Percentiles rank a stretch among this genome's conserved stretches.
Evolutionary conservation across 1,140 invertebrate species (phyloP).

Genomic region (Achroia grisella): DNA sequence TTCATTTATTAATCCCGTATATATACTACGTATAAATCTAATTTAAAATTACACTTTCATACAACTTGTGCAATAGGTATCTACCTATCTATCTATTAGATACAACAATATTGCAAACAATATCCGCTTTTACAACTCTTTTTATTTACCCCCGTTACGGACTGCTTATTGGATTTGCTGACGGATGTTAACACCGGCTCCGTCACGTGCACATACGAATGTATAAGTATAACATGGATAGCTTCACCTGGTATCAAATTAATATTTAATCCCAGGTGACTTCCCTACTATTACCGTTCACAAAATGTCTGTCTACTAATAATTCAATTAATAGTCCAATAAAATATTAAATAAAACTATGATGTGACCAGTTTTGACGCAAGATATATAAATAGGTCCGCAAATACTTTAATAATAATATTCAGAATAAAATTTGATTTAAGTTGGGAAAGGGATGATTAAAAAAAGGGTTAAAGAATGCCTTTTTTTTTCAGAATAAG

Average conservation of each 20-base stretch:
- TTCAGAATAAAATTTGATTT: no score
- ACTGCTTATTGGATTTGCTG: slow-evolving; percentile 16
- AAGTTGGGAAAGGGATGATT: no score
- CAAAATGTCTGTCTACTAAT: background rate
- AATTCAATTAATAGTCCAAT: no score
- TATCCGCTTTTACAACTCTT: slow-evolving; percentile 18
- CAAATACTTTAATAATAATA: no score
- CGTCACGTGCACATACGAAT: background rate
- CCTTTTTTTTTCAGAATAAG: no score
- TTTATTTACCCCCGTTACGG: slow-evolving; percentile 15
- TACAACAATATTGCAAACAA: slow-evolving; percentile 4
- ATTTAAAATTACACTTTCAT: no score
- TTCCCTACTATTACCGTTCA: background rate
- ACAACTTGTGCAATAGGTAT: background rate
- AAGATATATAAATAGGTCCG: no score
- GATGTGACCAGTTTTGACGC: no score
- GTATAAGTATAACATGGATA: background rate
- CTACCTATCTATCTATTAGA: background rate
- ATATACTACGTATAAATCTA: no score
- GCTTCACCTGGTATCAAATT: background rate
- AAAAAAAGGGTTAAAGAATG: no score
- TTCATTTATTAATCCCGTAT: no score
- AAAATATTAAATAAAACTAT: no score
- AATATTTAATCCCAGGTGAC: background rate
- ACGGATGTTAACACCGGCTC: slow-evolving; percentile 2